A percentile compares a stretch with the other conserved stretches of the same genome.
Evolutionary conservation across 2,797 vertebrate genomes (phyloP).

Genomic region (Aselliscus stoliczkanus): DNA sequence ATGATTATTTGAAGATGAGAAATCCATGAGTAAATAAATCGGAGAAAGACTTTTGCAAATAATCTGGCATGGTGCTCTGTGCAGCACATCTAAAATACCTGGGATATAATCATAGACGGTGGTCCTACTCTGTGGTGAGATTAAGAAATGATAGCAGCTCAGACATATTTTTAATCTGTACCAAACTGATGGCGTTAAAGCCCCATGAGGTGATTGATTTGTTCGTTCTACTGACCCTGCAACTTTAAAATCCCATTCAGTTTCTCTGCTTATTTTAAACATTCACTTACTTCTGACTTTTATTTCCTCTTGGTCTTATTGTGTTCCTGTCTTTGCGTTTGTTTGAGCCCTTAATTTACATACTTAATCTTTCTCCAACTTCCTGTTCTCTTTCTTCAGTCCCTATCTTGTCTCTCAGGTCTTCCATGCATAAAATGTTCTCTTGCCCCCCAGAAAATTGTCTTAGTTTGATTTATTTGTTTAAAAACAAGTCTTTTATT

Average conservation of each 20-base stretch:
- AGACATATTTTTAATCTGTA: slow-evolving; percentile 24
- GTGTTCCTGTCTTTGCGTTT: not conserved
- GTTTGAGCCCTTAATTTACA: not conserved
- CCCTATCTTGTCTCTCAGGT: not conserved
- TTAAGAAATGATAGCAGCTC: not conserved
- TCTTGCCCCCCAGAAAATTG: not conserved
- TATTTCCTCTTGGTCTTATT: not conserved
- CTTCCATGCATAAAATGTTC: not conserved
- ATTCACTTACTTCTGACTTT: slow-evolving; percentile 4
- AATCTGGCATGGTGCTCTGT: not conserved
- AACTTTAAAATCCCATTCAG: not conserved
- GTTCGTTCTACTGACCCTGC: not conserved
- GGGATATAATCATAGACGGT: not conserved
- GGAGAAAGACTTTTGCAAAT: not conserved
- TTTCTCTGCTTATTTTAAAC: not conserved
- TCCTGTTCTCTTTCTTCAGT: not conserved
- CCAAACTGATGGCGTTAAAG: not conserved
- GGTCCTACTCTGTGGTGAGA: not conserved
- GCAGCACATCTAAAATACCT: not conserved
- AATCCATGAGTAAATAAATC: not conserved
- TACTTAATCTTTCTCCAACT: not conserved
- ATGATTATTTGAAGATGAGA: slow-evolving; percentile 16
- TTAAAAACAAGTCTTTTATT: not conserved
- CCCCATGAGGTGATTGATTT: not conserved
- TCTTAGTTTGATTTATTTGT: not conserved